phyloP scores from a whole-genome alignment of 2,797 vertebrate species.

The Chloroceryle inda region DNA sequence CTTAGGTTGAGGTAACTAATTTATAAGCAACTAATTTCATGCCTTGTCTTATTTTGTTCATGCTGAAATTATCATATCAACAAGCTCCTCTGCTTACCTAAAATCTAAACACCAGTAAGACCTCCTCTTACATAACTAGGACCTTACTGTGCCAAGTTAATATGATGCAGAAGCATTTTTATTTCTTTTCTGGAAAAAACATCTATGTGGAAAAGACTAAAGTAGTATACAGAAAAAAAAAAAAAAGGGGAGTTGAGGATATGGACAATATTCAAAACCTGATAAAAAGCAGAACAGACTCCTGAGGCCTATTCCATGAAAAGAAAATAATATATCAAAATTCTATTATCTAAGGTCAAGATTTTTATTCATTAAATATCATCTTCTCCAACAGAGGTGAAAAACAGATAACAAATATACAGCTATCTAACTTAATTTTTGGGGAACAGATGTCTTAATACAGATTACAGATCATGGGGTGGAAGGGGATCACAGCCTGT shows the following conservation, averaged over 20 bases:
- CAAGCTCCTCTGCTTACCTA: neutral
- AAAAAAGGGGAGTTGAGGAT: neutral
- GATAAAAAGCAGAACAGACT: conserved; percentile 65
- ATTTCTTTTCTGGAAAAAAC: conserved; percentile 39
- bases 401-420: neutral
- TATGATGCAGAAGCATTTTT: neutral
- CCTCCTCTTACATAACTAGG: neutral
- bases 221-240: neutral
- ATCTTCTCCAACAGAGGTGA: neutral
- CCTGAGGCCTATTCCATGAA: conserved; percentile 56
- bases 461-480: neutral
- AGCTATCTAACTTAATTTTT: neutral
- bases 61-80: neutral
- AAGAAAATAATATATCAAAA: conserved; percentile 42
- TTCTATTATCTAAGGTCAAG: conserved; percentile 34
- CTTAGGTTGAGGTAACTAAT: neutral
- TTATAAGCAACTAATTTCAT: neutral
- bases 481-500: neutral
- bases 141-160: neutral
- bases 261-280: conserved; percentile 63
- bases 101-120: neutral
- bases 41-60: neutral
- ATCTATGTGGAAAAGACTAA: conserved; percentile 10
- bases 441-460: neutral
- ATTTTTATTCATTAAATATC: conserved; percentile 18